Conservation (phyloP, 2,113 vertebrate genomes). For the Poeciliopsis turrubarensis region DNA sequence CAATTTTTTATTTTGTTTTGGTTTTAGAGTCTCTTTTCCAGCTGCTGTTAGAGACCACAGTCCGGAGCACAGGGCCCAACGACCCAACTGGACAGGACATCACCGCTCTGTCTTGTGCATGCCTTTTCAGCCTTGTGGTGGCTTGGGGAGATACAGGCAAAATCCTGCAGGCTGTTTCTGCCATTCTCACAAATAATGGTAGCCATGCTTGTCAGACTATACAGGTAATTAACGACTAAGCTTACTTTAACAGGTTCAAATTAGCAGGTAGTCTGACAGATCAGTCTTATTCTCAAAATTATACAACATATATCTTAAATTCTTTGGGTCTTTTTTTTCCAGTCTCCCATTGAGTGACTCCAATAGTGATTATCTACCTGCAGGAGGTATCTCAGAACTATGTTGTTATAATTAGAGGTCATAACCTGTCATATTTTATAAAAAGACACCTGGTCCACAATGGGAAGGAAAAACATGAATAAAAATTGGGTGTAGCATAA, state of each 20-base stretch:
- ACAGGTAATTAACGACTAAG: slow-evolving; percentile 82
- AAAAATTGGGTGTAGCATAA: background rate
- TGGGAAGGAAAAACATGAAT: background rate
- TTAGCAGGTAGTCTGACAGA: background rate
- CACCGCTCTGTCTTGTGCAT: slow-evolving; percentile 96
- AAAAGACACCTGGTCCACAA: background rate
- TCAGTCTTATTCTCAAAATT: background rate
- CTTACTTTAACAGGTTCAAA: background rate
- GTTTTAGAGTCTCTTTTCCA: slow-evolving; percentile 94
- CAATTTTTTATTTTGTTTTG: slow-evolving; percentile 38
- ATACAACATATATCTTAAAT: background rate
- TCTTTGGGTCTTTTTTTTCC: background rate
- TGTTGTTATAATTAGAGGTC: background rate
- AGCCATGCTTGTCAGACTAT: slow-evolving; percentile 98
- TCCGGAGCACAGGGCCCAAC: slow-evolving; percentile 93
- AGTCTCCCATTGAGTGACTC: background rate
- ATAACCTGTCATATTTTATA: background rate
- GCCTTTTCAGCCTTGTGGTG: slow-evolving; percentile 98
- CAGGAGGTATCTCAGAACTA: background rate
- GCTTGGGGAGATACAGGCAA: slow-evolving; percentile 98
- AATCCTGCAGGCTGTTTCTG: slow-evolving; percentile 95
- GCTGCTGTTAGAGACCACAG: slow-evolving; percentile 95
- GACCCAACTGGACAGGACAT: slow-evolving; percentile 95
- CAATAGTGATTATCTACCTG: background rate
- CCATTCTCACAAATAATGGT: slow-evolving; percentile 98